These are phyloP conservation scores for Pogonomyrmex californicus DNA, from an alignment of 1,140 invertebrate genomes.

Conservation along the genomic window DNA sequence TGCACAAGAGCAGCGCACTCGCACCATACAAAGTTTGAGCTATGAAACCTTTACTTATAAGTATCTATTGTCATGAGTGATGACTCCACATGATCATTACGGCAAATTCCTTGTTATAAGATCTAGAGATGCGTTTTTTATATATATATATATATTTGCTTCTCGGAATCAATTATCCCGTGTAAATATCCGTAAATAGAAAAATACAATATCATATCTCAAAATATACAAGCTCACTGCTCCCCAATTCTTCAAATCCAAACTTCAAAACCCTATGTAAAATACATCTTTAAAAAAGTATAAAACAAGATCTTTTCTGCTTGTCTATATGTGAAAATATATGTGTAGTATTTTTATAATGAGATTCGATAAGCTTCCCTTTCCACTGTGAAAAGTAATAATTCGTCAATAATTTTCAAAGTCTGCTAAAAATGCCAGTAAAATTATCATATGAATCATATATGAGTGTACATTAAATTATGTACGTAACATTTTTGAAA, in stretches of 20 bases:
- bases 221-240: conserved; percentile 71
- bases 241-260: conserved; percentile 65
- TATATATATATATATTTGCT: not conserved
- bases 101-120: conserved; percentile 10
- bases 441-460: conserved; percentile 13
- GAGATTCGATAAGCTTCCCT: conserved; percentile 56
- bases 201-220: conserved; percentile 68
- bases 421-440: not conserved
- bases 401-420: not conserved
- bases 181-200: conserved; percentile 56
- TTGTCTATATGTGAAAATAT: conserved; percentile 75
- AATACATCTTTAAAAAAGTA: conserved; percentile 82
- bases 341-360: conserved; percentile 68
- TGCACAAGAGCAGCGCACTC: conserved; percentile 65
- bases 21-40: conserved; percentile 55
- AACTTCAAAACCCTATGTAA: conserved; percentile 71
- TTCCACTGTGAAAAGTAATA: conserved; percentile 61
- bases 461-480: not conserved
- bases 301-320: conserved; percentile 75
- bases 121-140: not conserved
- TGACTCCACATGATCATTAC: conserved; percentile 22
- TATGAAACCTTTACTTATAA: conserved; percentile 45
- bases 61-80: conserved; percentile 49
- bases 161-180: conserved; percentile 17
- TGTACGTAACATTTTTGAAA: not conserved